A percentile compares a stretch with the other conserved stretches of the same genome.
These are phyloP conservation scores for Catocala fraxini DNA, from an alignment of 2,888 invertebrate genomes.

Conservation along the genomic window DNA sequence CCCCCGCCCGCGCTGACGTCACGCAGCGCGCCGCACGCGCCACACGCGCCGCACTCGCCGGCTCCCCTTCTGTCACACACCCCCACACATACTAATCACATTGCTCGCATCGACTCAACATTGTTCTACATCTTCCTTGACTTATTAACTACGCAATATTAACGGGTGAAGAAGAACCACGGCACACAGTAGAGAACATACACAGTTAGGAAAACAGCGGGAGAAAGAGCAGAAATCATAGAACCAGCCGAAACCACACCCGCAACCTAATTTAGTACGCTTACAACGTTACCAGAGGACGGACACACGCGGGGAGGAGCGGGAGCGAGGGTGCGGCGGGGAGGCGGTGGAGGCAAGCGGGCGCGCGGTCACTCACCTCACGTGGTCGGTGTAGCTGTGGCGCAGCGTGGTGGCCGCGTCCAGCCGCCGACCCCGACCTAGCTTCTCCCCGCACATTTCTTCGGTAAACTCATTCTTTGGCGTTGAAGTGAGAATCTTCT, in stretches of 20 bases:
- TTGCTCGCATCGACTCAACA: not conserved
- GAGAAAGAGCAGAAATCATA: slow-evolving; percentile 37
- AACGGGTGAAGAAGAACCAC: slow-evolving; percentile 25
- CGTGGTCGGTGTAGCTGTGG: slow-evolving; percentile 75
- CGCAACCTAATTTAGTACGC: slow-evolving; percentile 58
- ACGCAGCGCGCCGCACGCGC: slow-evolving; percentile 42
- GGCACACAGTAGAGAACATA: slow-evolving; percentile 38
- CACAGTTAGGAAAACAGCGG: slow-evolving; percentile 43
- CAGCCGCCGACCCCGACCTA: slow-evolving; percentile 39
- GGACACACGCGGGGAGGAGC: slow-evolving; percentile 15
- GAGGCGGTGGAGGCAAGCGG: slow-evolving; percentile 15
- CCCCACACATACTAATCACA: slow-evolving; percentile 15
- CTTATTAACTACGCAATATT: slow-evolving; percentile 17
- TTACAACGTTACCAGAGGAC: slow-evolving; percentile 44
- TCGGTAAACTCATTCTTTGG: slow-evolving; percentile 56
- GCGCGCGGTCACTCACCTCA: slow-evolving; percentile 68
- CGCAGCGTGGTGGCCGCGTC: slow-evolving; percentile 56
- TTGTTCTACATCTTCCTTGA: not conserved
- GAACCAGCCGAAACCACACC: slow-evolving; percentile 41
- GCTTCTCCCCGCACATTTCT: slow-evolving; percentile 15
- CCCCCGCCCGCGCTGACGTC: slow-evolving; percentile 65
- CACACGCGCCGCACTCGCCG: slow-evolving; percentile 20
- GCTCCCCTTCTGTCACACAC: slow-evolving; percentile 25
- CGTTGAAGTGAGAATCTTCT: slow-evolving; percentile 64
- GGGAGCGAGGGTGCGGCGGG: slow-evolving; percentile 15